phyloP scores from a whole-genome alignment of 1,140 invertebrate species.

The Aethina tumida region DNA sequence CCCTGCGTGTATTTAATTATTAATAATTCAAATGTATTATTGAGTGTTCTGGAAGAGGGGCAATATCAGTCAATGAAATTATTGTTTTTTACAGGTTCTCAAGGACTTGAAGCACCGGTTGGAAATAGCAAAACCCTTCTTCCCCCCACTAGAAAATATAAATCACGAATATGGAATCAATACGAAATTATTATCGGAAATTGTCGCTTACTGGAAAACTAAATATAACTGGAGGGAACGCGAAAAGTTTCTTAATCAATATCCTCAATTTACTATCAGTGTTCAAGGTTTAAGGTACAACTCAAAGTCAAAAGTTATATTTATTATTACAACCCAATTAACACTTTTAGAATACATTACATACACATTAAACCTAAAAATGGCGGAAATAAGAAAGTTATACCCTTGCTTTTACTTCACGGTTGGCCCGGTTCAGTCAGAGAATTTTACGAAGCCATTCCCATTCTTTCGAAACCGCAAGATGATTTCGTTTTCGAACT shows the following conservation, averaged over 20 bases:
- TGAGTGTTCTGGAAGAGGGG: background rate
- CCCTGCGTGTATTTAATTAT: background rate
- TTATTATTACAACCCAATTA: conserved; percentile 40
- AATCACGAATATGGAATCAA: conserved; percentile 72
- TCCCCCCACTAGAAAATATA: conserved; percentile 51
- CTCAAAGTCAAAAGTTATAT: conserved; percentile 58
- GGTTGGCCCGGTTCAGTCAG: conserved; percentile 88
- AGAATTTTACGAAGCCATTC: conserved; percentile 78
- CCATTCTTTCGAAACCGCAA: conserved; percentile 50
- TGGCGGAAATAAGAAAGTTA: conserved; percentile 22
- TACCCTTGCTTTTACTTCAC: conserved; percentile 66
- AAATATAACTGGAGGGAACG: conserved; percentile 62
- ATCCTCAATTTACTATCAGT: conserved; percentile 57
- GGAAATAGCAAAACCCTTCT: conserved; percentile 41
- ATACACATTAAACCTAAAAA: conserved; percentile 47
- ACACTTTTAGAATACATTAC: conserved; percentile 52
- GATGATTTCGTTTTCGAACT: conserved; percentile 68
- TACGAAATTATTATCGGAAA: conserved; percentile 48
- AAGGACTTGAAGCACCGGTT: conserved; percentile 50
- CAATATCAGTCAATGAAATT: background rate
- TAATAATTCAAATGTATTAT: background rate
- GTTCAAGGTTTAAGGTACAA: conserved; percentile 55
- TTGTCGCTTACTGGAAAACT: conserved; percentile 69
- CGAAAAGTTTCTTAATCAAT: conserved; percentile 56
- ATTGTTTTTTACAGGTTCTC: conserved; percentile 43